Conservation (phyloP, 2,113 vertebrate genomes). For the Nothobranchius furzeri region DNA sequence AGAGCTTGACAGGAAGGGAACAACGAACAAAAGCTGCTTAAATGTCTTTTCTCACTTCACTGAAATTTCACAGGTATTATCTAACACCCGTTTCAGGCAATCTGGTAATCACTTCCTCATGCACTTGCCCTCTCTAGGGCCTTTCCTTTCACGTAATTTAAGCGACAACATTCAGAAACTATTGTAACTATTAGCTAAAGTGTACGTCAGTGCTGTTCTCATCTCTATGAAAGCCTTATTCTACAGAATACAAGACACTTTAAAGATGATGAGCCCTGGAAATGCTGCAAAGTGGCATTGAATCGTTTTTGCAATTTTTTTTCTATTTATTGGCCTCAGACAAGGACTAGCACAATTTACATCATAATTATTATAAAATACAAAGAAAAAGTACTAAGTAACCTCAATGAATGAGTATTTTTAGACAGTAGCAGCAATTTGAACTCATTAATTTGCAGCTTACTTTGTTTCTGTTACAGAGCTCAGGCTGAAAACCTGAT, state of each 20-base stretch:
- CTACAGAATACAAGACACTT: slow-evolving; percentile 26
- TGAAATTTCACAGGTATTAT: slow-evolving; percentile 28
- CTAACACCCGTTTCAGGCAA: slow-evolving; percentile 21
- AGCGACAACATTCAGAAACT: slow-evolving; percentile 25
- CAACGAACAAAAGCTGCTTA: slow-evolving; percentile 7
- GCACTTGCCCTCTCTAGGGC: not conserved
- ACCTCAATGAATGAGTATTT: no score
- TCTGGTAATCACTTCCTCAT: slow-evolving; percentile 39
- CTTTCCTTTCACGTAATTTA: slow-evolving; percentile 3
- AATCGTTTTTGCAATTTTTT: slow-evolving; percentile 10
- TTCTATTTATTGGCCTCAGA: not conserved
- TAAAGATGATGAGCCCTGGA: slow-evolving; percentile 32
- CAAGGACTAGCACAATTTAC: not conserved
- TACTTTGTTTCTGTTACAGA: not conserved
- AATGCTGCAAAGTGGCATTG: slow-evolving; percentile 9
- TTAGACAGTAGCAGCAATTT: not conserved
- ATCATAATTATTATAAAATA: not conserved
- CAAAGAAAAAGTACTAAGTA: not conserved
- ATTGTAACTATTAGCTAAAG: slow-evolving; percentile 39
- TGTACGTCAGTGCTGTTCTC: slow-evolving; percentile 40
- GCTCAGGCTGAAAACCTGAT: not conserved
- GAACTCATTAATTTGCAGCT: not conserved
- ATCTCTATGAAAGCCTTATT: slow-evolving; percentile 16
- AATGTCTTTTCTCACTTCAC: slow-evolving; percentile 7
- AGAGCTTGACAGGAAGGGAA: slow-evolving; percentile 7